Percentiles rank a stretch among this genome's conserved stretches.
These are phyloP conservation scores for Argentina silus DNA, from an alignment of 2,797 vertebrate genomes.

Conservation along the genomic window DNA sequence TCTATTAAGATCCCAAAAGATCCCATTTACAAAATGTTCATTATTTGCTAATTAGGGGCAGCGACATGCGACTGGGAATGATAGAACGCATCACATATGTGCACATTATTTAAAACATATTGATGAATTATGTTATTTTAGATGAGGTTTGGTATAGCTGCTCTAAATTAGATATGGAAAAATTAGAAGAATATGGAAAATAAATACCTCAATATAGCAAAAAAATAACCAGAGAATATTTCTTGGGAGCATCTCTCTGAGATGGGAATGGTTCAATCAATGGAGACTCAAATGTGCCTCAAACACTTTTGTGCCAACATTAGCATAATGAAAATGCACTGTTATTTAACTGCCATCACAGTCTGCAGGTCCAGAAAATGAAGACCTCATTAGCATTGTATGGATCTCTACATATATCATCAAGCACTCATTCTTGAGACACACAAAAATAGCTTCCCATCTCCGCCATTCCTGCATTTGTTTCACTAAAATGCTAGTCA, in stretches of 20 bases:
- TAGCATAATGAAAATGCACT: slow-evolving; percentile 62
- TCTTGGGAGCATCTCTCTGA: not conserved
- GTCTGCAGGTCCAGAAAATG: slow-evolving; percentile 45
- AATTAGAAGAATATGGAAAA: not conserved
- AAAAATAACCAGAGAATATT: not conserved
- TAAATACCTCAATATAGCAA: not conserved
- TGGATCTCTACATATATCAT: slow-evolving; percentile 55
- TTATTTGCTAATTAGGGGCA: too few species aligned
- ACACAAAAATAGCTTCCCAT: slow-evolving; percentile 30
- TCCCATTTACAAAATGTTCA: too few species aligned
- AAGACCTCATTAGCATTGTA: slow-evolving; percentile 52
- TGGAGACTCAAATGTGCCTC: not conserved
- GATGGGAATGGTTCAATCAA: slow-evolving; percentile 1
- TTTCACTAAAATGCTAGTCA: slow-evolving; percentile 29
- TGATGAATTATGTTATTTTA: not conserved
- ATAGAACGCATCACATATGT: not conserved
- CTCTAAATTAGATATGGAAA: not conserved
- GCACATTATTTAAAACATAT: not conserved
- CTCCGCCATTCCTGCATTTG: not conserved
- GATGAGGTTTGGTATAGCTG: not conserved
- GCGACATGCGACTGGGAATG: too few species aligned
- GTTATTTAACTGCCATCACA: slow-evolving; percentile 58
- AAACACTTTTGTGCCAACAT: slow-evolving; percentile 33
- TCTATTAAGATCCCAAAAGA: too few species aligned
- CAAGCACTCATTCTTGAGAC: slow-evolving; percentile 31